Base-by-base conservation (phyloP, 1,140 invertebrate genomes). In the Drosophila bocqueti region DNA sequence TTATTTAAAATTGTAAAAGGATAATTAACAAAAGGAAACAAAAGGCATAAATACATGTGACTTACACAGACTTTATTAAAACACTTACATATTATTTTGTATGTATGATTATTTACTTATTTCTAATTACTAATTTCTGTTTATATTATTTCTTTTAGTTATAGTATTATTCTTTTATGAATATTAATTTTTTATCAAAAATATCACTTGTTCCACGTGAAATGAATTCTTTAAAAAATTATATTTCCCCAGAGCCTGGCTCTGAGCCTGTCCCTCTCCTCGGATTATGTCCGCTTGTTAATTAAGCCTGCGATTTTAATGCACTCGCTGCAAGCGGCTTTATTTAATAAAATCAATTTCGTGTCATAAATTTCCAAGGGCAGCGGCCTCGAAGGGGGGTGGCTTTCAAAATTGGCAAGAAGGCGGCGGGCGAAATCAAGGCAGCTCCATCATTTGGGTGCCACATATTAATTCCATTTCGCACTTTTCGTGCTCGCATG, bases 381-480 rank as follows among this genome's bases (percentile, higher is more conserved):
- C 24, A 11, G 18, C 7, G 34, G 34, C 36, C 11, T 40, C 40
- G 21, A 13, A 6, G 57, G 15, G 4, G 13, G 16, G 2, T 3
- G 13, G n/a, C 13, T 9, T 36, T 34, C 31, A 38, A 55, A 55
- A 55, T 55, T 38, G 34, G 54, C 36, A 55, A 26, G 54, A 57
- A 34, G 18, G 38, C 10, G 16, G 15, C 7, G 29, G 42, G 34
- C 13, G 36, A 45, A 62, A 64, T 63, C 57, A 63, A 36, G 76
- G 76, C 76, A 89, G 80, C 81, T 89, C 75, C 78, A 62, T 77
- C 65, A 74, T 64, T 66, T 58, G 85, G 85, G 85, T 90, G 85
- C 85, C 78, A 89, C 85, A 89, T 89, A 89, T 89, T 89, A 89
- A 89, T 89, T 89, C 85, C 85, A 85, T 82, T 89, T 89, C 85